These are phyloP conservation scores for Nasalis larvatus DNA, from an alignment of 2,113 vertebrate species.

Conservation along the genomic window DNA sequence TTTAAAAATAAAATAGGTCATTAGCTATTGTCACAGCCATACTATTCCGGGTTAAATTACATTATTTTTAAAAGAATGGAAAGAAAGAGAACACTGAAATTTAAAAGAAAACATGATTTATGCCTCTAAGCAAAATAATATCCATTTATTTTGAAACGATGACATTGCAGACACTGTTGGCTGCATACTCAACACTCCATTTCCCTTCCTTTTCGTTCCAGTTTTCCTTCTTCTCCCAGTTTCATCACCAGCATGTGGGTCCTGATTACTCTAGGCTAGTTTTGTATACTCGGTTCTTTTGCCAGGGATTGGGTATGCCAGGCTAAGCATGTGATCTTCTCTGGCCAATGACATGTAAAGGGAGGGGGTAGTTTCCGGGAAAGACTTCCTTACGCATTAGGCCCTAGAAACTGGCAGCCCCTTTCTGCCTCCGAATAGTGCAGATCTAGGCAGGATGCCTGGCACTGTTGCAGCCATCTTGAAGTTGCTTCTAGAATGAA, in stretches of 20 bases:
- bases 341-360: not conserved
- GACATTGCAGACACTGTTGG: not conserved
- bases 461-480: not conserved
- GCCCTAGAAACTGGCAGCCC: not conserved
- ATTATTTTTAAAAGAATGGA: slow-evolving; percentile 70
- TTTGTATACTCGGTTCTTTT: not conserved
- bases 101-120: slow-evolving; percentile 74
- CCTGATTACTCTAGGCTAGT: not conserved
- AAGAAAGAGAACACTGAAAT: slow-evolving; percentile 26
- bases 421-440: not conserved
- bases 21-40: slow-evolving; percentile 45
- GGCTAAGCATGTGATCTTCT: not conserved
- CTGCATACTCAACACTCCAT: not conserved
- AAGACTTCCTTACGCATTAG: not conserved
- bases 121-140: slow-evolving; percentile 65
- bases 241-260: not conserved
- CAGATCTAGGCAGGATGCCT: not conserved
- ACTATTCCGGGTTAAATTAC: slow-evolving; percentile 25
- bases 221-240: not conserved
- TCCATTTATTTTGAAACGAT: not conserved
- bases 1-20: slow-evolving; percentile 68
- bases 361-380: not conserved
- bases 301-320: not conserved
- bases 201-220: not conserved
- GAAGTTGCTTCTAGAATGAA: not conserved